phyloP scores from a whole-genome alignment of 1,140 invertebrate genomes.

The Scaptomyza pallida region DNA sequence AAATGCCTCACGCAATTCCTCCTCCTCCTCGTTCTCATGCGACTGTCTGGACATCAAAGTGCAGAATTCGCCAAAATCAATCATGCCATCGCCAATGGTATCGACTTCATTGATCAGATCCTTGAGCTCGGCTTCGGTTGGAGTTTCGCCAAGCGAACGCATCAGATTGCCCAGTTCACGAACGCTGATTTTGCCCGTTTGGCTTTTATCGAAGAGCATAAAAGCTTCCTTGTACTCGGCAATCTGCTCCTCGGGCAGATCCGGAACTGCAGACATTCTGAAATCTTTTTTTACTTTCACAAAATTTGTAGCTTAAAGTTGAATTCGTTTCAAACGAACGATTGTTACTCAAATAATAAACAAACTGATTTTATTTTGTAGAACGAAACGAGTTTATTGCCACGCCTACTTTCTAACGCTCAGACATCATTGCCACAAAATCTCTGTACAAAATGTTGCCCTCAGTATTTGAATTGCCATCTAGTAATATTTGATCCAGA shows the following conservation, averaged over 20 bases:
- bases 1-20: slow-evolving; percentile 66
- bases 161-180: slow-evolving; percentile 97
- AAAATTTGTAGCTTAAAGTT: slow-evolving; percentile 1
- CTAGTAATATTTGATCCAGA: slow-evolving; percentile 53
- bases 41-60: slow-evolving; percentile 51
- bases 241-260: slow-evolving; percentile 58
- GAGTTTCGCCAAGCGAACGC: slow-evolving; percentile 83
- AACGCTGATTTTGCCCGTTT: slow-evolving; percentile 95
- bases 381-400: background rate
- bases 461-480: slow-evolving; percentile 59
- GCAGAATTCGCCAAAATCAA: slow-evolving; percentile 62
- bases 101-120: slow-evolving; percentile 60
- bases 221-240: slow-evolving; percentile 80
- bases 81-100: slow-evolving; percentile 28
- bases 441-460: slow-evolving; percentile 60
- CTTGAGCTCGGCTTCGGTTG: slow-evolving; percentile 57
- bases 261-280: background rate
- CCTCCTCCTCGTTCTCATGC: slow-evolving; percentile 50
- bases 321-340: background rate
- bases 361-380: background rate
- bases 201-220: slow-evolving; percentile 96
- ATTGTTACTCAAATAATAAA: slow-evolving; percentile 1
- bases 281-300: slow-evolving; percentile 21
- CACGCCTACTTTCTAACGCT: slow-evolving; percentile 31
- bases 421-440: slow-evolving; percentile 51